Evolutionary conservation across 2,888 invertebrate genomes (phyloP).

Genomic region (Stenchaetothrips biformis): DNA sequence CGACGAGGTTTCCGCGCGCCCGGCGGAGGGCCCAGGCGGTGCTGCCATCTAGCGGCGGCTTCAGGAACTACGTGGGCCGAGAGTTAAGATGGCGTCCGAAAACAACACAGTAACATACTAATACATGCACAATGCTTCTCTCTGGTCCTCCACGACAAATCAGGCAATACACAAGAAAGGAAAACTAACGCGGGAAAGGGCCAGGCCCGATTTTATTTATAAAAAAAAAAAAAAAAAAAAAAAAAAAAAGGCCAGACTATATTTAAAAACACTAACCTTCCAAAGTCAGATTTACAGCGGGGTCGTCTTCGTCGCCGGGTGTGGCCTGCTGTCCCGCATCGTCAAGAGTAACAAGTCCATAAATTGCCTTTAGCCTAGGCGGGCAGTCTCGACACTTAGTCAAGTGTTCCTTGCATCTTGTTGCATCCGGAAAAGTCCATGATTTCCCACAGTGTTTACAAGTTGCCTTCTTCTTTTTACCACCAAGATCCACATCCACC

Average conservation of each 20-base stretch:
- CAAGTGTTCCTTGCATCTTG: background rate
- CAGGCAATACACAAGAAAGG: background rate
- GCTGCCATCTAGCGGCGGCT: background rate
- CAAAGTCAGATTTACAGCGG: too few species aligned
- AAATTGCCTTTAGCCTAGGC: background rate
- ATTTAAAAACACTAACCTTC: background rate
- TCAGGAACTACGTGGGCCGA: background rate
- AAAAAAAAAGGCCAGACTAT: too few species aligned
- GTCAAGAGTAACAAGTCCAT: background rate
- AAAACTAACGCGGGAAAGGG: too few species aligned
- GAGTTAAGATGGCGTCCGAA: background rate
- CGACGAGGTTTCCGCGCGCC: background rate
- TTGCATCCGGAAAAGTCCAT: background rate
- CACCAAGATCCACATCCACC: too few species aligned
- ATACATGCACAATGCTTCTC: too few species aligned
- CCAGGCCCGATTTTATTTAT: too few species aligned
- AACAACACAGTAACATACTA: too few species aligned
- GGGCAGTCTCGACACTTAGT: background rate
- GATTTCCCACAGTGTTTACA: background rate
- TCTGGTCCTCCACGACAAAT: background rate
- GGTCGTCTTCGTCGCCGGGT: background rate
- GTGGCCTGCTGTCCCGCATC: background rate
- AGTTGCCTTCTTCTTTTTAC: background rate
- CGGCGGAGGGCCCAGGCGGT: background rate
- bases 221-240: too few species aligned